phyloP scores from a whole-genome alignment of 2,888 invertebrate genomes.

The Ormyrus pomaceus region DNA sequence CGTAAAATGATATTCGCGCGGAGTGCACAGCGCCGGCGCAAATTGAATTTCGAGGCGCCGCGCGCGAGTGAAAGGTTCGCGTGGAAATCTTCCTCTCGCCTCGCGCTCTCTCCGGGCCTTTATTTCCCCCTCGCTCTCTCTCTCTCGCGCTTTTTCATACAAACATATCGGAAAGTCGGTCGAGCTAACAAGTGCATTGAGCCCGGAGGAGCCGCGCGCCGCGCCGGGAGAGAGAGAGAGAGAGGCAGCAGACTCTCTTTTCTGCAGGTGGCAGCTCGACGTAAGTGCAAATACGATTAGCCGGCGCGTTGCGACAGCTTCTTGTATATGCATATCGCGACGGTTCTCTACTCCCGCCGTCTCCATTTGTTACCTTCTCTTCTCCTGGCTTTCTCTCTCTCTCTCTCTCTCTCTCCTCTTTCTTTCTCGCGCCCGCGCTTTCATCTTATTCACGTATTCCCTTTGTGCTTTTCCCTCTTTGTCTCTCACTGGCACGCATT shows the following conservation, averaged over 20 bases:
- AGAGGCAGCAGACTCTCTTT: not conserved
- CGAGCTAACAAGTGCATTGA: conserved; percentile 51
- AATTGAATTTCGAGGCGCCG: conserved; percentile 27
- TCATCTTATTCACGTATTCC: conserved; percentile 7
- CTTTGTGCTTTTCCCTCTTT: not conserved
- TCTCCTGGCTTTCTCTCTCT: not conserved
- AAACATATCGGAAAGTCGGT: conserved; percentile 50
- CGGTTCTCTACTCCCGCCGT: not conserved
- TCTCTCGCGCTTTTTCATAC: conserved; percentile 13
- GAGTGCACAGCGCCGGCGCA: conserved; percentile 5
- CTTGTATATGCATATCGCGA: conserved; percentile 24
- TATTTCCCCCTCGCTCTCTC: conserved; percentile 2
- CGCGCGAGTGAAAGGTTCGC: not conserved
- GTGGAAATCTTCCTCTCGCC: conserved; percentile 21
- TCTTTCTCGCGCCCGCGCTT: not conserved
- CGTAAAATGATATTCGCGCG: conserved; percentile 32
- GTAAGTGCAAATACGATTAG: conserved; percentile 58
- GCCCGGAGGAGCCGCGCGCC: not conserved
- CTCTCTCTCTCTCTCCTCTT: not conserved
- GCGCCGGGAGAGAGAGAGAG: not conserved
- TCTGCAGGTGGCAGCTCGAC: conserved; percentile 50
- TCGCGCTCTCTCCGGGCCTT: not conserved
- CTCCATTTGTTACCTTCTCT: not conserved
- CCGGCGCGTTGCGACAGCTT: conserved; percentile 49
- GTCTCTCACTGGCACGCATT: too few relatives aligned